phyloP scores from a whole-genome alignment of 1,140 invertebrate genomes.

The Rhagoletis zephyria region DNA sequence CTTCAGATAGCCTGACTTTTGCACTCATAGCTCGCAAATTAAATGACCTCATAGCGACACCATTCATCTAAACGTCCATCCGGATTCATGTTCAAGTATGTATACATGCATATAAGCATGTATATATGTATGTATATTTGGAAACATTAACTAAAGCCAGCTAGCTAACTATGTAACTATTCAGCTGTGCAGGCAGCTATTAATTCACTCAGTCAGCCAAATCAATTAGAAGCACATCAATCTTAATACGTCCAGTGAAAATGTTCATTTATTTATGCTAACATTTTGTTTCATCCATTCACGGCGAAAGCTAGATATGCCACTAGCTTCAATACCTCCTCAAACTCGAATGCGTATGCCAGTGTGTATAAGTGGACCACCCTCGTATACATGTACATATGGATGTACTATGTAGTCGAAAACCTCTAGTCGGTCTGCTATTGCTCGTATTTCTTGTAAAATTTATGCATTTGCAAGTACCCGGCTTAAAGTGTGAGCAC shows the following conservation, averaged over 20 bases:
- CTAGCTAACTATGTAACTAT: not conserved
- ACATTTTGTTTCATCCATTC: slow-evolving; percentile 52
- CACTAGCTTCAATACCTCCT: not conserved
- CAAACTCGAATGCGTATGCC: not conserved
- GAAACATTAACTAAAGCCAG: not conserved
- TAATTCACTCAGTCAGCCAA: slow-evolving; percentile 49
- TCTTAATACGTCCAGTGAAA: slow-evolving; percentile 49
- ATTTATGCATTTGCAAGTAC: slow-evolving; percentile 27
- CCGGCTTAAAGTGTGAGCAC: not conserved
- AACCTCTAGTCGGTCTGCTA: not conserved
- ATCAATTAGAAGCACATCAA: slow-evolving; percentile 54
- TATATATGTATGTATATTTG: too few species aligned
- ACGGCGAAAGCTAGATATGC: not conserved
- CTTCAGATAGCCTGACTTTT: not conserved
- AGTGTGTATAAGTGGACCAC: too few species aligned
- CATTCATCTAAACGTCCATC: not conserved
- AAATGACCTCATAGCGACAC: not conserved
- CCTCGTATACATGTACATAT: too few species aligned
- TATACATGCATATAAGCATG: too few species aligned
- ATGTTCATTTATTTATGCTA: slow-evolving; percentile 53
- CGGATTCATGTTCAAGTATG: not conserved
- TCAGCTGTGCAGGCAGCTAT: slow-evolving; percentile 27
- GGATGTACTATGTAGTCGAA: too few species aligned
- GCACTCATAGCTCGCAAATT: not conserved
- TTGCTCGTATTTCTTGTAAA: slow-evolving; percentile 16